Evolutionary conservation across 2,888 invertebrate genomes (phyloP).

Genomic region (Brachycybe producta): DNA sequence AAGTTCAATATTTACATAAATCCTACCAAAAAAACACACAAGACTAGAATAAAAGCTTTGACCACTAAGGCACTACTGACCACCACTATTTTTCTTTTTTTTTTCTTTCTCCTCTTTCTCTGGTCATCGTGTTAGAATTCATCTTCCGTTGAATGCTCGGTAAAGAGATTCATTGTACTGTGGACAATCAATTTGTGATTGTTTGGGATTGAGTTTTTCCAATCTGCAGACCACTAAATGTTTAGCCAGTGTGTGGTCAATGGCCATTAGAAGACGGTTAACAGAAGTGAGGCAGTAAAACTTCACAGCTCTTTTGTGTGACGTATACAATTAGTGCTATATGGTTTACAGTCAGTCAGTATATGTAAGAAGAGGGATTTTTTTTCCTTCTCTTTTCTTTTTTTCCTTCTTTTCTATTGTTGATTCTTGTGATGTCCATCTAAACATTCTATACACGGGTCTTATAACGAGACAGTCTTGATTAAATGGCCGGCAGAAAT

Average conservation of each 20-base stretch:
- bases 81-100: not conserved
- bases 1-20: too few species aligned
- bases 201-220: slow-evolving; percentile 13
- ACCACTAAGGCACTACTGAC: not conserved
- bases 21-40: too few species aligned
- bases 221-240: slow-evolving; percentile 11
- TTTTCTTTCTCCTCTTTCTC: not conserved
- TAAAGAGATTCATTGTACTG: slow-evolving; percentile 8
- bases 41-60: too few species aligned
- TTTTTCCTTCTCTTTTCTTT: not conserved
- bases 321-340: slow-evolving; percentile 8
- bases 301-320: not conserved
- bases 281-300: not conserved
- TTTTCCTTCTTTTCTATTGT: too few species aligned
- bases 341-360: too few species aligned
- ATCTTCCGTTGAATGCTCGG: not conserved
- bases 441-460: not conserved
- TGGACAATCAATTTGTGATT: slow-evolving; percentile 15
- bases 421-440: too few species aligned
- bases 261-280: slow-evolving; percentile 7
- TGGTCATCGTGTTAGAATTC: not conserved
- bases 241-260: slow-evolving; percentile 7
- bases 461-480: slow-evolving; percentile 5
- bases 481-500: slow-evolving; percentile 12
- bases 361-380: too few species aligned